Evolutionary conservation across 2,113 vertebrate species (phyloP), one percentile per base, ranked within the genome.

Genomic region (Leptosomus discolor): DNA sequence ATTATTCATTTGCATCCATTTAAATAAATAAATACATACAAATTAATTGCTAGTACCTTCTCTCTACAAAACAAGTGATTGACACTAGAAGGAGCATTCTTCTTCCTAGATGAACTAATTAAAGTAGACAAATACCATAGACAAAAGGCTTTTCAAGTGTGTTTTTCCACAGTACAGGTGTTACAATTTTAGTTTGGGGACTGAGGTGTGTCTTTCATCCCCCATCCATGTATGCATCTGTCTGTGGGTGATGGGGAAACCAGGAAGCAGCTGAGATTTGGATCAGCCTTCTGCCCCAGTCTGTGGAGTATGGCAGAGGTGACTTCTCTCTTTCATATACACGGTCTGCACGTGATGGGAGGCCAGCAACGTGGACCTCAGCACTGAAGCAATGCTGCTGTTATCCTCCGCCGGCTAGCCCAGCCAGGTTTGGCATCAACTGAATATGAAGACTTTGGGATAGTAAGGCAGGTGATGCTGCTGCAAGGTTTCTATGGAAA

Each of bases 401-500:
- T 45, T 24, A 17, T 46, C 70, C 36, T 76, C 64, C 3, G 5
- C 74, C 15, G 34, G 45, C 50, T 58, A 64, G 45, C 58, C 91
- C 65, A 68, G 65, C 24, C 51, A 51, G 37, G 21, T 64, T 93
- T 92, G 78, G 77, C 81, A 92, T 45, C 0, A 14, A 32, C 88
- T 61, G 87, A 1, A 74, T 63, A 73, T 51, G 75, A 73, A 83
- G 85, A 26, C 85, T 81, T 71, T 41, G 67, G 82, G 80, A 77
- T 58, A 69, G 92, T 26, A 74, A 96, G 75, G 63, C 58, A 86
- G 85, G 91, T 20, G 15, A 93, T 90, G 83, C 91, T 92, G 80
- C 86, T 70, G 83, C 11, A 9, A 71, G 90, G 97, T 98, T 98
- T 96, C 97, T 95, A 96, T 98, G 97, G 96, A 88, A 95, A 98